Evolutionary conservation across 2,888 invertebrate genomes (phyloP).

Genomic region (Hofmannophila pseudospretella): DNA sequence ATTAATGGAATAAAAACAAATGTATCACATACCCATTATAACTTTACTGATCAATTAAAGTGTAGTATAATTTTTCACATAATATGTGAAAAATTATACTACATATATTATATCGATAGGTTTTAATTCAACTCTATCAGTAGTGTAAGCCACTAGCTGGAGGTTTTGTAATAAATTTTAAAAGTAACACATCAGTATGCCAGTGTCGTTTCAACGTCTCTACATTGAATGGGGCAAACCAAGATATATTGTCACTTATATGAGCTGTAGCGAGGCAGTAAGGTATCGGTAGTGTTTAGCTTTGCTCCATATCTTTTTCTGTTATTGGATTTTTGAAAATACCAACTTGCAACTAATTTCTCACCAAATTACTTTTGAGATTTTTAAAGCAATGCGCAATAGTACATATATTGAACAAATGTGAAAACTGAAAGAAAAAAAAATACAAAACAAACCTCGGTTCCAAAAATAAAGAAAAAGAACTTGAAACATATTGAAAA

Average conservation of each 20-base stretch:
- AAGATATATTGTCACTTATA: conserved; percentile 61
- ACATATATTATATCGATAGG: too few relatives aligned
- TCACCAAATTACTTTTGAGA: too few relatives aligned
- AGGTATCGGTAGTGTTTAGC: conserved; percentile 27
- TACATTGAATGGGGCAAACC: conserved; percentile 63
- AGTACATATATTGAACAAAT: too few relatives aligned
- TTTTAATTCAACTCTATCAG: background rate
- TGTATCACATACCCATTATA: too few relatives aligned
- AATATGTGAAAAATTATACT: too few relatives aligned
- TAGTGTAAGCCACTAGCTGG: conserved; percentile 27
- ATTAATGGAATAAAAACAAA: too few relatives aligned
- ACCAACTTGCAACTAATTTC: background rate
- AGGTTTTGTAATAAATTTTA: conserved; percentile 64
- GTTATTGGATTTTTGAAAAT: background rate
- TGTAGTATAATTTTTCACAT: too few relatives aligned
- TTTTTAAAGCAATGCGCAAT: too few relatives aligned
- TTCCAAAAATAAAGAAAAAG: background rate
- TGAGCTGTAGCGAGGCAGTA: conserved; percentile 33
- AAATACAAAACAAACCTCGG: conserved; percentile 2
- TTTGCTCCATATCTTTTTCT: background rate
- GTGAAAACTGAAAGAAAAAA: background rate
- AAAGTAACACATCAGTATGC: conserved; percentile 73
- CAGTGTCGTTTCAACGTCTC: conserved; percentile 51
- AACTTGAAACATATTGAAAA: conserved; percentile 12
- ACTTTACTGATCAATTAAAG: too few relatives aligned